A percentile compares a stretch with the other conserved stretches of the same genome.
Evolutionary conservation across 2,113 vertebrate species (phyloP).

Genomic region (Pimephales promelas): DNA sequence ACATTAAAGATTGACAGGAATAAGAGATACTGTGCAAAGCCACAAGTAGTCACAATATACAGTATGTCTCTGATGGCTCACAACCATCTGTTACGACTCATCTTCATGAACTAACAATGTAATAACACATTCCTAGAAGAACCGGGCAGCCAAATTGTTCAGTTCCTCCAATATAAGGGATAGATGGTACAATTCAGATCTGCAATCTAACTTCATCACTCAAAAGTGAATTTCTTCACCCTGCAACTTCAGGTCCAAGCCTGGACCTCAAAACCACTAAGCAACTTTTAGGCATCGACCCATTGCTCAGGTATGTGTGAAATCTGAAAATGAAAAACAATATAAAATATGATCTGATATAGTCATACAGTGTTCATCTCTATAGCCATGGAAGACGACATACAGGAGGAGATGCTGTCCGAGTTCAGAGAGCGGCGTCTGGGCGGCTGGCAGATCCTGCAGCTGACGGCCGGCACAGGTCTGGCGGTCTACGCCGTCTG

Average conservation of each 20-base stretch:
- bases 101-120: constrained; percentile 1
- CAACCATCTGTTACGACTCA: no score
- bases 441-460: constrained; percentile 75
- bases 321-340: background rate
- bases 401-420: constrained; percentile 66
- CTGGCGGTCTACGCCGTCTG: constrained; percentile 82
- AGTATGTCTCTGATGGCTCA: background rate
- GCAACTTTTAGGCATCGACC: background rate
- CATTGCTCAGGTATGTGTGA: background rate
- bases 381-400: constrained; percentile 80
- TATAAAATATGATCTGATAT: background rate
- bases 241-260: background rate
- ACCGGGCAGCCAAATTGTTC: background rate
- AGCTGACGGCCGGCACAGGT: constrained; percentile 80
- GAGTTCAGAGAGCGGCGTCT: constrained; percentile 64
- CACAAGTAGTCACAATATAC: no score
- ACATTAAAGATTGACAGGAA: background rate
- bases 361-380: background rate
- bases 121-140: background rate
- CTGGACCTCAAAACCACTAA: background rate
- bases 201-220: background rate
- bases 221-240: background rate
- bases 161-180: background rate
- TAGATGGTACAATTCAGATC: background rate
- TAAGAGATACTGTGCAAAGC: background rate